phyloP scores from a whole-genome alignment of 1,140 invertebrate species.

The Apocrypta bakeri region DNA sequence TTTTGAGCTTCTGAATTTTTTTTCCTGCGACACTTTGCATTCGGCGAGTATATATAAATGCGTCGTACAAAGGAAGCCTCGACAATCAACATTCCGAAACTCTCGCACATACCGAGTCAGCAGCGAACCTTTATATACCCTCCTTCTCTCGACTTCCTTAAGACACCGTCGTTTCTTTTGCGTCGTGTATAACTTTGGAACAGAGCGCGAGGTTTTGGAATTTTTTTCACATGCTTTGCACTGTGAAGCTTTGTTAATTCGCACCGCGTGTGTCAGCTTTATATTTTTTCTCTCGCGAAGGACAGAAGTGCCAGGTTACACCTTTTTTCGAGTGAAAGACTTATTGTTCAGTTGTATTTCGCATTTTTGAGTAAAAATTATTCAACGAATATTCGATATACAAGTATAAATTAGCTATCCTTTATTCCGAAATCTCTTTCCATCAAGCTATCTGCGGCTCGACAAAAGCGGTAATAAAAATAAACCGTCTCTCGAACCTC shows the following conservation, averaged over 20 bases:
- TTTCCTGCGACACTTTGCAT: not conserved
- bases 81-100: not conserved
- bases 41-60: not conserved
- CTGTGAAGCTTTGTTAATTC: slow-evolving; percentile 8
- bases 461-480: not conserved
- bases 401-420: not conserved
- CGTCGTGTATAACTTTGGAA: not conserved
- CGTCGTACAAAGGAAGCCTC: not conserved
- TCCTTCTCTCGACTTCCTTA: not conserved
- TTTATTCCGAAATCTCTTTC: not conserved
- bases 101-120: slow-evolving; percentile 2
- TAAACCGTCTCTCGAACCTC: not conserved
- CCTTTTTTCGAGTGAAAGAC: not conserved
- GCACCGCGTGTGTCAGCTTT: not conserved
- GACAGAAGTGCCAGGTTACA: slow-evolving; percentile 28
- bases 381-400: no score
- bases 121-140: not conserved
- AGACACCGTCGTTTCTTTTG: not conserved
- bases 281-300: not conserved
- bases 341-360: slow-evolving; percentile 32
- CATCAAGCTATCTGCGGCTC: not conserved
- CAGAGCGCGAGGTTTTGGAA: not conserved
- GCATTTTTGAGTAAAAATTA: slow-evolving; percentile 46
- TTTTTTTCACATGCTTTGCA: not conserved
- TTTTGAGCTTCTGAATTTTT: not conserved